These are phyloP conservation scores for Mormyrus lacerda DNA, from an alignment of 2,113 vertebrate species.

Conservation along the genomic window DNA sequence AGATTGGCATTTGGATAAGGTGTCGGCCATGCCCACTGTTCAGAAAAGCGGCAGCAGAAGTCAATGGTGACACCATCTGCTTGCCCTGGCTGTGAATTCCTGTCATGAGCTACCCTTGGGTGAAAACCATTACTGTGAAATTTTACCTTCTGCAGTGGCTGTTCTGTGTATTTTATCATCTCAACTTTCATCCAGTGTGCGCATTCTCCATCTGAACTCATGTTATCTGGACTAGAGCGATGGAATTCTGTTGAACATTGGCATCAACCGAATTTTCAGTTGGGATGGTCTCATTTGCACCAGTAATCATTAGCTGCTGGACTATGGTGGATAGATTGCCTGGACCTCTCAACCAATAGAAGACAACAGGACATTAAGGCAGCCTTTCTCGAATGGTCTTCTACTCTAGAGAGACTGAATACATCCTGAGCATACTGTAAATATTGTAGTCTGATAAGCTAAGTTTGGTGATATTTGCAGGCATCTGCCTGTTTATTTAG, in stretches of 20 bases:
- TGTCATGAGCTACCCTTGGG: neutral
- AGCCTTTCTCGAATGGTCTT: neutral
- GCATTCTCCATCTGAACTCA: neutral
- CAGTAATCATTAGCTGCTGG: neutral
- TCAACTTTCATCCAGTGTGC: neutral
- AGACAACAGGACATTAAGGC: neutral
- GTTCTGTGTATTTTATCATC: neutral
- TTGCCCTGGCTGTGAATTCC: neutral
- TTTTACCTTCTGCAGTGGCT: neutral
- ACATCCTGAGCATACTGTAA: neutral
- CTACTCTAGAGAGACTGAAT: neutral
- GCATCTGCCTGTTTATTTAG: neutral
- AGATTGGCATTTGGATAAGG: neutral
- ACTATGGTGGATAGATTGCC: neutral
- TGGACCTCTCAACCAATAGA: neutral
- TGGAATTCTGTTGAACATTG: neutral
- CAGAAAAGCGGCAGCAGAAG: neutral
- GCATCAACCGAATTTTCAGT: neutral
- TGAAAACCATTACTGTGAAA: neutral
- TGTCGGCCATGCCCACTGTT: neutral
- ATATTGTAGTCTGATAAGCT: neutral
- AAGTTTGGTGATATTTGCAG: neutral
- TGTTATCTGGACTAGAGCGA: neutral
- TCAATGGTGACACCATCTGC: conserved; percentile 4
- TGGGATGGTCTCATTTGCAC: neutral